Conservation (phyloP, 2,888 invertebrate species). For the Thera obeliscata region DNA sequence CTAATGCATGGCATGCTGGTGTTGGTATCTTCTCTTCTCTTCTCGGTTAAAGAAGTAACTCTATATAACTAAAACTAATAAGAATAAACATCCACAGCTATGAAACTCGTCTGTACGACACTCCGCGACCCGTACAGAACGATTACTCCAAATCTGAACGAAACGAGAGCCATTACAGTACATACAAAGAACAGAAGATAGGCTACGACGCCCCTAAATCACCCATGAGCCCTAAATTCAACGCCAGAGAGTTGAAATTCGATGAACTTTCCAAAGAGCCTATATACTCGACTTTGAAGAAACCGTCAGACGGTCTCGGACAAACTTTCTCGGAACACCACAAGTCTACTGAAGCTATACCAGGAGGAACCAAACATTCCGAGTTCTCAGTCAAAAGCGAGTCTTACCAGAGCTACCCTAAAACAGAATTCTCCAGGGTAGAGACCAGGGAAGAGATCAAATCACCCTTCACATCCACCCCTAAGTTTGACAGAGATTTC, state of each 20-base stretch:
- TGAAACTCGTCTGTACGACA: slow-evolving; percentile 83
- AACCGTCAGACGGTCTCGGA: slow-evolving; percentile 72
- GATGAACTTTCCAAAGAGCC: slow-evolving; percentile 69
- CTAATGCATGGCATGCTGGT: slow-evolving; percentile 43
- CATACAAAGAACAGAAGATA: slow-evolving; percentile 63
- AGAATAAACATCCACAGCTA: slow-evolving; percentile 71
- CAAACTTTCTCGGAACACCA: slow-evolving; percentile 75
- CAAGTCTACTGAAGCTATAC: slow-evolving; percentile 74
- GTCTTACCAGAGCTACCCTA: slow-evolving; percentile 73
- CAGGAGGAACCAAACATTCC: slow-evolving; percentile 74
- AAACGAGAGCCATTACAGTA: slow-evolving; percentile 58
- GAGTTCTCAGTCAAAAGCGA: slow-evolving; percentile 74
- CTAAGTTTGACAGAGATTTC: slow-evolving; percentile 65
- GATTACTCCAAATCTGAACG: slow-evolving; percentile 68
- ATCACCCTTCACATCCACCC: slow-evolving; percentile 74
- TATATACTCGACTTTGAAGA: slow-evolving; percentile 72
- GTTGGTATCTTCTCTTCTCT: slow-evolving; percentile 33
- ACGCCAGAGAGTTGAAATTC: slow-evolving; percentile 78
- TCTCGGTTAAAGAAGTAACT: slow-evolving; percentile 18
- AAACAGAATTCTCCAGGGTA: slow-evolving; percentile 66
- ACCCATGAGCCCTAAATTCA: slow-evolving; percentile 79
- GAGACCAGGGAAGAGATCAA: slow-evolving; percentile 69
- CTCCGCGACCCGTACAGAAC: slow-evolving; percentile 67
- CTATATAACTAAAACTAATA: slow-evolving; percentile 45
- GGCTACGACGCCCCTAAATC: slow-evolving; percentile 72